phyloP scores from a whole-genome alignment of 2,888 invertebrate species.

The Tenthredo livida region DNA sequence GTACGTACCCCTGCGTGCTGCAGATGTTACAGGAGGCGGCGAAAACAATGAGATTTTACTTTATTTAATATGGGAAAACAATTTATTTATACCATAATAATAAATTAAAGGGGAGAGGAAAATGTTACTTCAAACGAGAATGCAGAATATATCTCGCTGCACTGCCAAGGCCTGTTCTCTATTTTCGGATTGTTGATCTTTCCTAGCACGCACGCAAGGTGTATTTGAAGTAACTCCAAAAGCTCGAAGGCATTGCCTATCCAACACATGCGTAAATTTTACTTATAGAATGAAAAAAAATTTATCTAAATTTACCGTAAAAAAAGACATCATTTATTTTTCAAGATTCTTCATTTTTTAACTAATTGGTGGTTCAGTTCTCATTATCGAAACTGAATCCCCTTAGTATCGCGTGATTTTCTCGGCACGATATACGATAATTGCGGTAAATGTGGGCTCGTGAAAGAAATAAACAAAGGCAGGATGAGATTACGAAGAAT shows the following conservation, averaged over 20 bases:
- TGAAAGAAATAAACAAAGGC: slow-evolving; percentile 47
- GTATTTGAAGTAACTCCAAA: slow-evolving; percentile 32
- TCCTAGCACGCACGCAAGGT: slow-evolving; percentile 15
- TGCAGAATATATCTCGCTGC: slow-evolving; percentile 58
- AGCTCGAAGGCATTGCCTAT: background rate
- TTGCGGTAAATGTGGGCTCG: no score
- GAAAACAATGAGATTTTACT: slow-evolving; percentile 46
- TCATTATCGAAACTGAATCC: background rate
- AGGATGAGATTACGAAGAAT: slow-evolving; percentile 20
- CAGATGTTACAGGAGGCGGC: background rate
- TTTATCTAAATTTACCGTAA: background rate
- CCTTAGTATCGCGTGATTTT: background rate
- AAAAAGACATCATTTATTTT: background rate
- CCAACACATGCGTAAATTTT: background rate
- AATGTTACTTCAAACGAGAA: slow-evolving; percentile 43
- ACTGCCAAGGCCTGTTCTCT: slow-evolving; percentile 49
- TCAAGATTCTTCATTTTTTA: background rate
- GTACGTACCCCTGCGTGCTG: background rate
- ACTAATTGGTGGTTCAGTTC: background rate
- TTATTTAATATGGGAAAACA: background rate
- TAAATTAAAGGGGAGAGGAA: slow-evolving; percentile 19
- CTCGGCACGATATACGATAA: no score
- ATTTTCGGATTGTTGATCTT: slow-evolving; percentile 52
- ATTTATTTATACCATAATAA: slow-evolving; percentile 7
- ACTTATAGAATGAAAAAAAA: background rate